These are phyloP conservation scores for Bambusicola thoracicus DNA, from an alignment of 2,113 vertebrate species.

Conservation along the genomic window DNA sequence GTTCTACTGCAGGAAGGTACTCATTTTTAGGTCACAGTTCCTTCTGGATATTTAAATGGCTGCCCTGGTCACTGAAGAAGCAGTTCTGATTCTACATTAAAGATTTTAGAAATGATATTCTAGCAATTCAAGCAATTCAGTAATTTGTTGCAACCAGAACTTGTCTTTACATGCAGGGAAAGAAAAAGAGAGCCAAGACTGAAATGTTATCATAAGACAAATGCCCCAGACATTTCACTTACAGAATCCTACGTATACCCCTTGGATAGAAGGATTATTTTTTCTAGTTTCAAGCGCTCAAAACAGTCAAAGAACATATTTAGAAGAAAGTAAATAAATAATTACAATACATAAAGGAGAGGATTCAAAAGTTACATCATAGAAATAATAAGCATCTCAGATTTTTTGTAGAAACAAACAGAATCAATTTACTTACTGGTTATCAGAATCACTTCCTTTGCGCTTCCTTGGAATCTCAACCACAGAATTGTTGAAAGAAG, in stretches of 20 bases:
- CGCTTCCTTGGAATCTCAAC: slow-evolving; percentile 86
- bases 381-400: background rate
- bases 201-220: background rate
- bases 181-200: background rate
- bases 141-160: background rate
- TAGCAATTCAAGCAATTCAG: background rate
- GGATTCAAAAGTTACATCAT: background rate
- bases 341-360: background rate
- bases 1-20: background rate
- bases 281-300: background rate
- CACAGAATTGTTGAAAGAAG: slow-evolving; percentile 60
- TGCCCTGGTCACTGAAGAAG: background rate
- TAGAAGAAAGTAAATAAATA: background rate
- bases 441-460: slow-evolving; percentile 86
- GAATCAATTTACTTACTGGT: slow-evolving; percentile 79
- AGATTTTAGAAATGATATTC: background rate
- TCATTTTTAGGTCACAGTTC: background rate
- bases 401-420: background rate
- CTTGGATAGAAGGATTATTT: background rate
- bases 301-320: background rate
- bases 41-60: background rate
- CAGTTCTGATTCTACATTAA: background rate
- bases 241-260: background rate
- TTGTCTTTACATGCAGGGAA: background rate
- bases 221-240: background rate